A percentile compares a stretch with the other conserved stretches of the same genome.
These are phyloP conservation scores for Tragopan temminckii DNA, from an alignment of 2,797 vertebrate species.

Conservation along the genomic window DNA sequence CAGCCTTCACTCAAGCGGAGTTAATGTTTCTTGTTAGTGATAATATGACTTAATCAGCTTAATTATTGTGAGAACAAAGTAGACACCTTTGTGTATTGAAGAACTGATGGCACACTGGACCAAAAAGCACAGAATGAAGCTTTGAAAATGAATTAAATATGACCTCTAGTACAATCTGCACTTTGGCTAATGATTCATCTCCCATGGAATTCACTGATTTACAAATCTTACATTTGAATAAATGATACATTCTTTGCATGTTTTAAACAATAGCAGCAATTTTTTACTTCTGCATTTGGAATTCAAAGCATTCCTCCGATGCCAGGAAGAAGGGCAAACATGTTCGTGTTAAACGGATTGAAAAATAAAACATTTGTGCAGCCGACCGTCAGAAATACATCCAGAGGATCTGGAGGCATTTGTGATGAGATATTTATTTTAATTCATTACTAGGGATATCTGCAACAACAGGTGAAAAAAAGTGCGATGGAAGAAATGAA, in stretches of 20 bases:
- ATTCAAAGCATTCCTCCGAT: constrained; percentile 30
- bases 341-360: constrained; percentile 70
- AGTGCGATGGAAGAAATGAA: background rate
- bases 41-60: constrained; percentile 82
- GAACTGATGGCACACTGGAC: constrained; percentile 74
- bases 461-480: constrained; percentile 48
- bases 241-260: constrained; percentile 59
- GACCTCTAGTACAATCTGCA: constrained; percentile 70
- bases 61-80: constrained; percentile 77
- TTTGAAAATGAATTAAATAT: constrained; percentile 81
- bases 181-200: constrained; percentile 71
- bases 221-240: constrained; percentile 65
- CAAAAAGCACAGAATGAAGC: constrained; percentile 68
- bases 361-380: constrained; percentile 76
- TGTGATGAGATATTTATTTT: constrained; percentile 49
- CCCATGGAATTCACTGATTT: constrained; percentile 64
- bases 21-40: constrained; percentile 76
- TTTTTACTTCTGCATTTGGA: constrained; percentile 30
- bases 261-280: constrained; percentile 64
- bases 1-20: constrained; percentile 51
- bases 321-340: constrained; percentile 56
- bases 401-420: constrained; percentile 46
- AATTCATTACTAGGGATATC: constrained; percentile 42
- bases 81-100: constrained; percentile 81
- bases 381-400: constrained; percentile 58